These are phyloP conservation scores for Rapana venosa DNA, from an alignment of 2,888 invertebrate species.

Conservation along the genomic window DNA sequence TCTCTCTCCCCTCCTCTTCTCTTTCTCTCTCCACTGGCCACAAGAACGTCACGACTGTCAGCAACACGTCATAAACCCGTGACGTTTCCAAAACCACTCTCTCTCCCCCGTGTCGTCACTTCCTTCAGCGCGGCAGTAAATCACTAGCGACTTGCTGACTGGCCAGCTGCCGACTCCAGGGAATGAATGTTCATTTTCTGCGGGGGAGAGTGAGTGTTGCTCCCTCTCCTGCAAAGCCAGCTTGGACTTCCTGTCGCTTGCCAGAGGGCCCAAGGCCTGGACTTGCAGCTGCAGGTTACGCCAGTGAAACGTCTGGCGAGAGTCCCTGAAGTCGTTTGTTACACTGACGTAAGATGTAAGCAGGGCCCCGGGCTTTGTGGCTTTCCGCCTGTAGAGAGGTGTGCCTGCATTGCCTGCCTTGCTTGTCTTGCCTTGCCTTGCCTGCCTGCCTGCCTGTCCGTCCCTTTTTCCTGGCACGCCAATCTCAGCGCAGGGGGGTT, in stretches of 20 bases:
- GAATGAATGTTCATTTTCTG: slow-evolving; percentile 20
- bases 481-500: neutral
- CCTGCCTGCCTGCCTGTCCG: neutral
- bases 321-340: slow-evolving; percentile 32
- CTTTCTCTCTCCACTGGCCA: neutral
- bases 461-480: neutral
- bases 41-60: neutral
- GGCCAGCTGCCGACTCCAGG: slow-evolving; percentile 24
- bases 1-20: neutral
- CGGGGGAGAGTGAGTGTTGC: neutral
- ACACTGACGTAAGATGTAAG: slow-evolving; percentile 24
- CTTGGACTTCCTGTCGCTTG: neutral
- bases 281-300: slow-evolving; percentile 11
- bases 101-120: slow-evolving; percentile 26
- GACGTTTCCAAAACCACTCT: slow-evolving; percentile 16
- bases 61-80: slow-evolving; percentile 15
- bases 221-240: neutral
- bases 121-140: slow-evolving; percentile 41
- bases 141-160: neutral
- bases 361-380: neutral
- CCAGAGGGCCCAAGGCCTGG: neutral
- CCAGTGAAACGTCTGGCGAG: neutral
- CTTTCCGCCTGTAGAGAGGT: neutral
- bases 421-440: neutral
- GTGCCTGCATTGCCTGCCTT: neutral